Evolutionary conservation across 2,113 vertebrate species (phyloP).

Genomic region (Ptilorrhoa leucosticta): DNA sequence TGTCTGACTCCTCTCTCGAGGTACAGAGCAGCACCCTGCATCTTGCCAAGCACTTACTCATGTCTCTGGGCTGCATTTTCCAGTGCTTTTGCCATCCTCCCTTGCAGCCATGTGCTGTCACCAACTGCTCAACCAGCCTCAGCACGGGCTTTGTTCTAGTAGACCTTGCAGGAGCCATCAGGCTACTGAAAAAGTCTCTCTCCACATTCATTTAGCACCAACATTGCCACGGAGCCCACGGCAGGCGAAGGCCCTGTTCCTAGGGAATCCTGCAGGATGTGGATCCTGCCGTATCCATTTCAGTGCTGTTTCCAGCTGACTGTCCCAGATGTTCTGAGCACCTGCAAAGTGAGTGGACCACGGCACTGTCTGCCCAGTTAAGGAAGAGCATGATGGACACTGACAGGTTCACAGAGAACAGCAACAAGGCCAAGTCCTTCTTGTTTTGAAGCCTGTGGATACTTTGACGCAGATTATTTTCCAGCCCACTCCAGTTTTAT

Average conservation of each 20-base stretch:
- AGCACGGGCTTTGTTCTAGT: background rate
- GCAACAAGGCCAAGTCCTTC: rapidly evolving
- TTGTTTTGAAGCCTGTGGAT: background rate
- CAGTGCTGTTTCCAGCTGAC: background rate
- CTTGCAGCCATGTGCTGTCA: background rate
- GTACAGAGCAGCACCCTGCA: background rate
- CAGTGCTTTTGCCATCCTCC: background rate
- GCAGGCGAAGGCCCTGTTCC: rapidly evolving
- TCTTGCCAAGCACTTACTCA: background rate
- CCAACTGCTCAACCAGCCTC: background rate
- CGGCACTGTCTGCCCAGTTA: background rate
- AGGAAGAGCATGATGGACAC: background rate
- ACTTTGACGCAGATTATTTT: background rate
- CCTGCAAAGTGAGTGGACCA: background rate
- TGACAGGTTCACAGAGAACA: background rate
- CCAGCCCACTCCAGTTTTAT: background rate
- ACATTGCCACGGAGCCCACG: rapidly evolving
- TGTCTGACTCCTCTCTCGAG: background rate
- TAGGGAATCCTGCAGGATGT: background rate
- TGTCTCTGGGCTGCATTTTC: constrained; percentile 3
- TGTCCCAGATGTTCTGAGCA: background rate
- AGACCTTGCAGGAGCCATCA: background rate
- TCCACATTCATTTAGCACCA: rapidly evolving
- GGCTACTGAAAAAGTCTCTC: background rate
- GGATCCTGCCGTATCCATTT: background rate